Percentiles rank a stretch among this genome's conserved stretches.
Conservation (phyloP, 2,113 vertebrate genomes). For the Stegostoma tigrinum region DNA sequence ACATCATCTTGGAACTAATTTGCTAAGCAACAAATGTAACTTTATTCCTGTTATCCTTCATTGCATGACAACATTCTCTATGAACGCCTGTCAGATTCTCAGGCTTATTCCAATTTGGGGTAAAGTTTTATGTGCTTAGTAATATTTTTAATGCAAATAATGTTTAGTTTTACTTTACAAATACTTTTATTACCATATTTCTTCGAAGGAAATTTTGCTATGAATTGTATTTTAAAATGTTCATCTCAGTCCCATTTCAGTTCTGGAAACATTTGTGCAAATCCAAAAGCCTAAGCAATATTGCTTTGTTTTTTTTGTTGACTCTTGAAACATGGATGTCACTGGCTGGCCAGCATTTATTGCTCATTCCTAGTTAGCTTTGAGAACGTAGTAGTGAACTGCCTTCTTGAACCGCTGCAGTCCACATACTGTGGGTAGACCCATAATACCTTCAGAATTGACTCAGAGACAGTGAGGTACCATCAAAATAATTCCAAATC, state of each 20-base stretch:
- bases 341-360: neutral
- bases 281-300: neutral
- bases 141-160: neutral
- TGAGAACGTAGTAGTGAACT: no score
- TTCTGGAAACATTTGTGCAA: neutral
- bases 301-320: neutral
- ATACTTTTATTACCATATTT: neutral
- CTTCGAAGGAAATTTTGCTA: neutral
- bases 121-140: neutral
- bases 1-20: conserved; percentile 7
- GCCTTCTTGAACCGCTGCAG: no score
- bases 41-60: neutral
- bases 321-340: neutral
- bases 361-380: no score
- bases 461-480: no score
- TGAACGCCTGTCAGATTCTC: neutral
- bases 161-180: neutral
- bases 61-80: neutral
- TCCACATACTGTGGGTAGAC: no score
- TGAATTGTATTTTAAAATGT: neutral
- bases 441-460: no score
- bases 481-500: no score
- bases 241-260: no score
- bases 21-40: conserved; percentile 5
- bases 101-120: neutral